Conservation (phyloP, 2,888 invertebrate species). For the Limnephilus marmoratus region DNA sequence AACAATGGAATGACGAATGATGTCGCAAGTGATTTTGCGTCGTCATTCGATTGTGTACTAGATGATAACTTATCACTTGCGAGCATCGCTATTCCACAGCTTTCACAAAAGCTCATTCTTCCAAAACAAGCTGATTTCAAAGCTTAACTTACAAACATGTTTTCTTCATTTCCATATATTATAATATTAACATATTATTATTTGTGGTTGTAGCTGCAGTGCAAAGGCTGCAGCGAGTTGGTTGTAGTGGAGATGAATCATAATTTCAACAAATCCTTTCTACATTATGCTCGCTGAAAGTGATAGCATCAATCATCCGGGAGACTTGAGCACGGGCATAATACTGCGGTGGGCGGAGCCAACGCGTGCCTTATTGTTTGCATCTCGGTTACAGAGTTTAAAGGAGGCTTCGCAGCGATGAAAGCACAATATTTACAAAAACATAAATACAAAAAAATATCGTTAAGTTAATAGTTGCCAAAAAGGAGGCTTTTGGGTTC, state of each 20-base stretch:
- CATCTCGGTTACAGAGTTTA: not conserved
- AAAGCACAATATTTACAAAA: not conserved
- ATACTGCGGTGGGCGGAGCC: conserved; percentile 49
- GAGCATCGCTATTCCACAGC: not conserved
- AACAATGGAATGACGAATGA: too few species aligned
- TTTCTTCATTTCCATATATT: not conserved
- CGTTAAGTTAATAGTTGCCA: not conserved
- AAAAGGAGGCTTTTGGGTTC: not conserved
- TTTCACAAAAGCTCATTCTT: not conserved
- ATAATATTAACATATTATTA: not conserved
- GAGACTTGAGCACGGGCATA: conserved; percentile 45
- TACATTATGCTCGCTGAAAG: conserved; percentile 45
- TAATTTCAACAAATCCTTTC: conserved; percentile 58
- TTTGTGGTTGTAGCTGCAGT: not conserved
- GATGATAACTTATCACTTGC: too few species aligned
- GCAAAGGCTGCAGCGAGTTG: not conserved
- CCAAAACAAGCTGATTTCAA: not conserved
- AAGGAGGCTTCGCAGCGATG: not conserved
- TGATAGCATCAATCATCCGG: conserved; percentile 63
- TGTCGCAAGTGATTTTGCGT: too few species aligned
- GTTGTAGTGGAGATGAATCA: conserved; percentile 37
- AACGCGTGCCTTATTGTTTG: conserved; percentile 56
- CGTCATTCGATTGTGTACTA: too few species aligned
- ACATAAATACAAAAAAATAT: not conserved
- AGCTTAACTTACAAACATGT: not conserved